A percentile compares a stretch with the other conserved stretches of the same genome.
phyloP scores from a whole-genome alignment of 2,797 vertebrate genomes.

The Rousettus madagascariensis region DNA sequence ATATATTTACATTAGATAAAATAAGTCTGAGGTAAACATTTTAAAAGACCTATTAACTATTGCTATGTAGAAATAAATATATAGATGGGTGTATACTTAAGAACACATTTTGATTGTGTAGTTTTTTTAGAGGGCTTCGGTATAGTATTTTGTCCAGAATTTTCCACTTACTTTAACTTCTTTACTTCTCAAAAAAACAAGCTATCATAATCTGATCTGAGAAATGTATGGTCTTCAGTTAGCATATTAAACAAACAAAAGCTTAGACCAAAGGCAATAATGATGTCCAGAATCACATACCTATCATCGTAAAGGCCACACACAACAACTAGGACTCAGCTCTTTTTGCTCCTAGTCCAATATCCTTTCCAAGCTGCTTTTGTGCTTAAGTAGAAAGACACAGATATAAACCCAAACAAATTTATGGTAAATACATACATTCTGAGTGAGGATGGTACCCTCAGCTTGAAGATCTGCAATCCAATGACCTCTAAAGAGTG shows the following conservation, averaged over 20 bases:
- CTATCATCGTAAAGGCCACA: background rate
- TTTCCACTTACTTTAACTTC: background rate
- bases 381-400: background rate
- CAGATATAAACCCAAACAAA: background rate
- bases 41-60: background rate
- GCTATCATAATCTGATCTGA: background rate
- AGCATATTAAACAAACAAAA: background rate
- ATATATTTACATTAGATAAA: background rate
- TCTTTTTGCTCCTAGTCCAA: background rate
- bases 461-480: background rate
- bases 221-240: background rate
- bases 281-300: background rate
- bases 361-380: background rate
- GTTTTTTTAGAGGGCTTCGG: background rate
- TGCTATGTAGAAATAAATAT: background rate
- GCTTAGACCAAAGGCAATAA: background rate
- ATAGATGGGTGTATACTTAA: background rate
- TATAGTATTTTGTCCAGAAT: background rate
- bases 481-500: background rate
- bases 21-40: background rate
- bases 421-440: background rate
- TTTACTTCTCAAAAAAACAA: background rate
- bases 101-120: background rate
- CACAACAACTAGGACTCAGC: background rate
- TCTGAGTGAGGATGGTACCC: background rate